Conservation (phyloP, 2,888 invertebrate genomes). For the Scrobipalpa costella region DNA sequence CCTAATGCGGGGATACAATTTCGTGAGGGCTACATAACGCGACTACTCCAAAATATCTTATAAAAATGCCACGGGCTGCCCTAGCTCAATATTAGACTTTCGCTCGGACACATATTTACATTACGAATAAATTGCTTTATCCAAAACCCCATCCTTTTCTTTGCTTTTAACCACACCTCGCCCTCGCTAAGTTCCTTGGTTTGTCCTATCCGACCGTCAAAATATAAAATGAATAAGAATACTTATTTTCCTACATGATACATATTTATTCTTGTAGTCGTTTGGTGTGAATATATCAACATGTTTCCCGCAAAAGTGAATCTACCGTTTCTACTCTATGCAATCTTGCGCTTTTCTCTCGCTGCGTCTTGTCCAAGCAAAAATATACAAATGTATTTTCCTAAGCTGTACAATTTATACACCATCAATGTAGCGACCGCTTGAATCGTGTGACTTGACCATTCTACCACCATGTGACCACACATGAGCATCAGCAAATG, state of each 20-base stretch:
- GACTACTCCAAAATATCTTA: conserved; percentile 69
- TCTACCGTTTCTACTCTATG: conserved; percentile 40
- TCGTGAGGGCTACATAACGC: conserved; percentile 75
- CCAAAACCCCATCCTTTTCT: not conserved
- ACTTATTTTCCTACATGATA: too few species aligned
- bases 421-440: conserved; percentile 55
- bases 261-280: not conserved
- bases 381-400: conserved; percentile 74
- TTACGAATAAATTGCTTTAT: conserved; percentile 24
- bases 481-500: not conserved
- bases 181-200: not conserved
- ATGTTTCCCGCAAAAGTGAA: not conserved
- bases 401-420: conserved; percentile 78
- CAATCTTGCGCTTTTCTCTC: conserved; percentile 61
- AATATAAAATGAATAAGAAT: too few species aligned
- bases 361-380: conserved; percentile 67
- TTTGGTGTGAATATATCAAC: not conserved
- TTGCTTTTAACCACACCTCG: not conserved
- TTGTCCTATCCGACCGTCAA: too few species aligned
- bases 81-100: not conserved
- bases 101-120: conserved; percentile 36
- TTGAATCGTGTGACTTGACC: conserved; percentile 40
- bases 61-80: conserved; percentile 45
- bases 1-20: conserved; percentile 67
- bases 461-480: not conserved